Percentiles rank a stretch among this genome's conserved stretches.
These are phyloP conservation scores for Tyrophagus putrescentiae DNA, from an alignment of 1,140 invertebrate species.

Conservation along the genomic window DNA sequence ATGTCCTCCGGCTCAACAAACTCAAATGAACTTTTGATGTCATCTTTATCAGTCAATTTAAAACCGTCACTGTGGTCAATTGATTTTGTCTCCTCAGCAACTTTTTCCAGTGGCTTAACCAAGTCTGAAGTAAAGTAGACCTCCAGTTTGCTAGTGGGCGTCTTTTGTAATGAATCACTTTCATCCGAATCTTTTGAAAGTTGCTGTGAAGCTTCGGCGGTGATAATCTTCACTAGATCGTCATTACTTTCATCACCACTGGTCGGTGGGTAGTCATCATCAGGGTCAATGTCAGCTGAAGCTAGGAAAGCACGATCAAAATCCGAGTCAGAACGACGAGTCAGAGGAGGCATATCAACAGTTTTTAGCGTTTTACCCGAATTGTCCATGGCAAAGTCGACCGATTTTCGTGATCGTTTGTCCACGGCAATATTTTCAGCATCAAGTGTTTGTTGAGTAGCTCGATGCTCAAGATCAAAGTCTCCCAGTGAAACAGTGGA, in stretches of 20 bases:
- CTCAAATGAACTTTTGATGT: no score
- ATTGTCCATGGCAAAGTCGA: no score
- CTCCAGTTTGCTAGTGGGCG: neutral
- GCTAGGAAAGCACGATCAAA: neutral
- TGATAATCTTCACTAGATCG: neutral
- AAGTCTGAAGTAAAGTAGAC: neutral
- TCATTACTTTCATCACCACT: neutral
- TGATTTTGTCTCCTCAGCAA: neutral
- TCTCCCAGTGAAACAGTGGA: no score
- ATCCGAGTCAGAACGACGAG: neutral
- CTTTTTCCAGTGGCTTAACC: constrained; percentile 3
- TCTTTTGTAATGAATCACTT: neutral
- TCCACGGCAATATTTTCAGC: no score
- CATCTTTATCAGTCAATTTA: no score
- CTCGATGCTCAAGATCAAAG: no score
- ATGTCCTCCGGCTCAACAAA: no score
- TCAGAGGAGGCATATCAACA: no score
- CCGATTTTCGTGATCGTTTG: no score
- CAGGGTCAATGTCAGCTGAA: neutral
- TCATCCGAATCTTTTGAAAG: neutral
- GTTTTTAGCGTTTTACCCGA: no score
- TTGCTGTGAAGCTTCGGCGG: neutral
- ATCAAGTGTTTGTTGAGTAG: no score
- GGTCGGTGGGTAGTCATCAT: neutral
- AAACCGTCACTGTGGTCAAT: no score